Evolutionary conservation across 2,113 vertebrate species (phyloP).

Genomic region (Neomonachus schauinslandi): DNA sequence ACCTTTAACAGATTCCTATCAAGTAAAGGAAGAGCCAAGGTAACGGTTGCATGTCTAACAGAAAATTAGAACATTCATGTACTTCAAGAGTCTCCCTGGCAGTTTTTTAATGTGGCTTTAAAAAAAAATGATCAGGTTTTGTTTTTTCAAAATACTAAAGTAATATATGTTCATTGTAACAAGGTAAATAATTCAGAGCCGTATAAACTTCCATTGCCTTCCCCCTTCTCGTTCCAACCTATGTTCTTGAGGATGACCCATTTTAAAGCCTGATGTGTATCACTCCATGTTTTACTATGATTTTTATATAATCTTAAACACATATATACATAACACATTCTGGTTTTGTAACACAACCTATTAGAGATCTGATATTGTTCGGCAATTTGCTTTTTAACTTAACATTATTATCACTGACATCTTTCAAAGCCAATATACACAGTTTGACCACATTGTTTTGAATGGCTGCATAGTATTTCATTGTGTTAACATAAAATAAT

Average conservation of each 20-base stretch:
- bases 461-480: not conserved
- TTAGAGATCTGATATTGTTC: not conserved
- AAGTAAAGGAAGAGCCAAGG: not conserved
- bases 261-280: not conserved
- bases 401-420: not conserved
- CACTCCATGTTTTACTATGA: not conserved
- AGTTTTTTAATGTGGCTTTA: not conserved
- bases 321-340: not conserved
- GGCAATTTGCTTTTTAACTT: not conserved
- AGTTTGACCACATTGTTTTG: not conserved
- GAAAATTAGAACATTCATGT: not conserved
- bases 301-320: not conserved
- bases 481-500: not conserved
- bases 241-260: not conserved
- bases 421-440: not conserved
- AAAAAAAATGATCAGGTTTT: not conserved
- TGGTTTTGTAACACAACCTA: not conserved
- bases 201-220: not conserved
- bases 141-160: not conserved
- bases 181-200: slow-evolving; percentile 7
- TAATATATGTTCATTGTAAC: not conserved
- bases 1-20: slow-evolving; percentile 50
- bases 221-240: not conserved
- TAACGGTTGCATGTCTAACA: slow-evolving; percentile 21
- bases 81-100: not conserved